Evolutionary conservation across 2,797 vertebrate species (phyloP), one percentile per base, ranked within the genome.

Genomic region (Typhlichthys subterraneus): DNA sequence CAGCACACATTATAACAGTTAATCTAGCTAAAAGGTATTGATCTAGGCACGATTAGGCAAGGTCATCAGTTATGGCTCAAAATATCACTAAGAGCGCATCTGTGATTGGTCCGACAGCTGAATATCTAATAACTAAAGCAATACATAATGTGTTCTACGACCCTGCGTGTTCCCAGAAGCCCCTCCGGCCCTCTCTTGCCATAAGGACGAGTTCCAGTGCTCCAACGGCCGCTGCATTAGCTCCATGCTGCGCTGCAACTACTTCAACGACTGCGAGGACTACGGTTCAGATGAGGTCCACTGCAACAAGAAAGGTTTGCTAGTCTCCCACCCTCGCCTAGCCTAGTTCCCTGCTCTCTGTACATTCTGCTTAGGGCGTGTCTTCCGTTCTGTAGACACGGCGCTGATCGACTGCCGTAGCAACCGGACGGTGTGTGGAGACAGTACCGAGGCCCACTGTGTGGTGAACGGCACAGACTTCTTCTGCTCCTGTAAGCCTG

Each of bases 201-300:
- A 94, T 65, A 98, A 99, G 89, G 91, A 93, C 0, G 93, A 97
- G 82, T 97, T 97, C 81, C 90, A 87, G 60, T 98, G 97, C 57
- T 81, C 83, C 29, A 96, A 88, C 45, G 93, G 93, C 62, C 93
- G 84, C 48, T 98, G 97, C 86, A 94, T 98, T 65, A 94, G 92
- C 0, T 80, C 92, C 54, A 82, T 78, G 2, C 92, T 96, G 57
- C 94, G 92, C 75, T 99, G 97, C 88, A 94, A 99, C 84, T 94
- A 94, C 90, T 98, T 97, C 0, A 96, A 98, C 0, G 96, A 99
- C 93, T 99, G 97, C 0, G 95, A 95, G 17, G 97, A 99, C 0
- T 95, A 95, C 1, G 96, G 96, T 0, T 96, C 97, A 0, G 97
- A 98, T 68, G 88, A 95, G 65, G 88, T 83, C 50, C 69, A 69